phyloP scores from a whole-genome alignment of 23 tunicate genomes.

The Aplidium turbinatum region DNA sequence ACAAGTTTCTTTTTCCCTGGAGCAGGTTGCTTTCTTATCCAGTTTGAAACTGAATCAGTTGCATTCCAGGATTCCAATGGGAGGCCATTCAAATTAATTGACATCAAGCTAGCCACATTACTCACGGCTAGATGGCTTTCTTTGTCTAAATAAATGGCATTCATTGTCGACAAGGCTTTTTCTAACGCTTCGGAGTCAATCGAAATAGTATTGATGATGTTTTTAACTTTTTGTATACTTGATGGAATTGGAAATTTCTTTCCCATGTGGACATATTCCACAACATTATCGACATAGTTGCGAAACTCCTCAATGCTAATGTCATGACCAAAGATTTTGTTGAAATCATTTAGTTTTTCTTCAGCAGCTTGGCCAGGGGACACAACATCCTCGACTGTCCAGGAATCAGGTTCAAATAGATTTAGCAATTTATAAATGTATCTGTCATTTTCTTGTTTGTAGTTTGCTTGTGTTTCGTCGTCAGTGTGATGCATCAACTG shows the following conservation, averaged over 20 bases:
- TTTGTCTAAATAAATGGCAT: conserved; percentile 19
- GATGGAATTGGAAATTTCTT: conserved; percentile 18
- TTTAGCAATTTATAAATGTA: conserved; percentile 33
- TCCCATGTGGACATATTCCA: conserved; percentile 19
- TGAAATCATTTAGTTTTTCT: conserved; percentile 41
- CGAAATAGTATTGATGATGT: conserved; percentile 11
- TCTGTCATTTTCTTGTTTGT: conserved; percentile 24
- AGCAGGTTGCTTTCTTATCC: conserved; percentile 29
- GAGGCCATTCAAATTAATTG: conserved; percentile 28
- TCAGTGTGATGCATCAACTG: conserved; percentile 19
- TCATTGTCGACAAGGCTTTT: conserved; percentile 22
- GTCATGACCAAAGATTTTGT: conserved; percentile 27
- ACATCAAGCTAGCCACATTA: conserved; percentile 19
- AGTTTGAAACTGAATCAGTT: conserved; percentile 15
- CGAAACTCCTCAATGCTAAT: conserved; percentile 35
- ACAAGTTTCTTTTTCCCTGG: conserved; percentile 9
- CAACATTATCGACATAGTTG: conserved; percentile 29
- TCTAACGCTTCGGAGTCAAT: conserved; percentile 7
- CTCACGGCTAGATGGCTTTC: conserved; percentile 7
- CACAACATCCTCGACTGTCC: conserved; percentile 47
- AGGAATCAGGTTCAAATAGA: conserved; percentile 36
- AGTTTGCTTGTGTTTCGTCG: conserved; percentile 14
- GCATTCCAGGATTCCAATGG: conserved; percentile 19
- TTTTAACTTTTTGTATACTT: conserved; percentile 26
- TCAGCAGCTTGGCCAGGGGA: conserved; percentile 44